Evolutionary conservation across 2,113 vertebrate genomes (phyloP), one percentile per base, ranked within the genome.

Genomic region (Butorides virescens): DNA sequence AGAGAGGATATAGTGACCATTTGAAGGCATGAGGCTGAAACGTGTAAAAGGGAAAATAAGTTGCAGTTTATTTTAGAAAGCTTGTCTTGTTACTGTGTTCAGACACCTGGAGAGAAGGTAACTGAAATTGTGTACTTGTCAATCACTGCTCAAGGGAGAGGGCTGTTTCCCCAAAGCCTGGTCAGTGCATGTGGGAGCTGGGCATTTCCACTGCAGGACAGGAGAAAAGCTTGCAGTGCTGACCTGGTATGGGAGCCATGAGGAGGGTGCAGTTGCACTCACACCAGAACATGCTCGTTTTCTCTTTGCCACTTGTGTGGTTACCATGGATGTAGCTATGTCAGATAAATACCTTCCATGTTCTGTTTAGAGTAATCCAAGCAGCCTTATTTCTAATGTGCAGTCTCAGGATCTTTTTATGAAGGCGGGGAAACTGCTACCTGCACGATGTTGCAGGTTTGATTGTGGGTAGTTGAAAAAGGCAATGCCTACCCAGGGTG

Each of bases 211-310:
- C 59, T 23, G 15, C 8, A 22, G 14, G 8, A 3, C 46, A 26
- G 49, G 29, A 15, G 21, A 15, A 20, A 19, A 49, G 59, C 36
- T 47, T 1, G 0, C 0, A 0, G 26, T 16, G 53, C 62, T 62
- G 44, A 0, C 29, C 65, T 13, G 5, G 9, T 7, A 0, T 0
- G 0, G 47, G 22, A 85, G 32, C 59, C 44, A 2, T 0, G 0
- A 22, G 13, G 22, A 27, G 9, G 34, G 26, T 23, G 29, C 5
- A 2, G 37, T 53, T 83, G 34, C 10, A 2, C 25, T 52, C 2
- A 0, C 20, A 3, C 37, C 46, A 10, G 26, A 44, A 22, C 20
- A 1, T 2, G 1, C n/a, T 44, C 0, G 0, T 42, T 72, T 67
- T 47, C 29, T 44, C 30, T 36, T 56, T 19, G 29, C 10, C 29